Base-by-base conservation (phyloP, 30 jellyfish, hydroid and myxozoan species). In the Aurelia sp. region DNA sequence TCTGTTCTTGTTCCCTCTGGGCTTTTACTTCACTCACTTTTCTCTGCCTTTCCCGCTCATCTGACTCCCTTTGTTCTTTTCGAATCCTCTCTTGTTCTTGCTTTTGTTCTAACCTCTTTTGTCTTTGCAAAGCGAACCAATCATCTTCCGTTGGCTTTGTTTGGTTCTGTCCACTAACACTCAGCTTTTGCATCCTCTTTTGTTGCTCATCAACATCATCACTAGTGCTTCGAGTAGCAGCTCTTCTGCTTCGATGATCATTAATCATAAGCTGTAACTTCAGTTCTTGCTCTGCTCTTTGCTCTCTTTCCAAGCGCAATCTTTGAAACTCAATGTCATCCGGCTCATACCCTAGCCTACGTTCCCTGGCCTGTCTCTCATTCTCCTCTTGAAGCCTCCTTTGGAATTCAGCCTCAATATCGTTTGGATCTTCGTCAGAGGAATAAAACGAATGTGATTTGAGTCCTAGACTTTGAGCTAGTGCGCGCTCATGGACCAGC, bases 81-180 rank as follows among this genome's bases (percentile, higher is more conserved):
- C 97, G 80, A 9, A 67, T 24, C 50, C 93, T 89, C 53, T 92
- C 98, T 63, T 88, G 98, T 27, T 91, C 98, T 57, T 72, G 88
- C 44, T 65, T 76, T 53, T 85, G 95, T 4, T 78, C 88, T 62
- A 74, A 63, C 30, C 92, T 97, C 57, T 84, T 67, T 35, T 74
- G 69, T 52, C 88, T 78, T 64, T 92, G 98, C 82, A 89, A 76
- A 3, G 88, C 76, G 57, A 92, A 27, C 94, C 97, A 92, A 7
- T 83, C 93, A 55, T 82, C 95, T 59, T 86, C 81, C 67, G 83
- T 41, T 18, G 82, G 53, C 55, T 76, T 69, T 21, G 78, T 60
- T 58, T 78, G 90, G 1, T 31, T 74, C 89, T 64, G 75, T 21
- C 72, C 74, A 44, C 61, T 51, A 12, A 76, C 9, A 40, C 77